Conservation (phyloP, 2,797 vertebrate species). For the Okamejei kenojei region DNA sequence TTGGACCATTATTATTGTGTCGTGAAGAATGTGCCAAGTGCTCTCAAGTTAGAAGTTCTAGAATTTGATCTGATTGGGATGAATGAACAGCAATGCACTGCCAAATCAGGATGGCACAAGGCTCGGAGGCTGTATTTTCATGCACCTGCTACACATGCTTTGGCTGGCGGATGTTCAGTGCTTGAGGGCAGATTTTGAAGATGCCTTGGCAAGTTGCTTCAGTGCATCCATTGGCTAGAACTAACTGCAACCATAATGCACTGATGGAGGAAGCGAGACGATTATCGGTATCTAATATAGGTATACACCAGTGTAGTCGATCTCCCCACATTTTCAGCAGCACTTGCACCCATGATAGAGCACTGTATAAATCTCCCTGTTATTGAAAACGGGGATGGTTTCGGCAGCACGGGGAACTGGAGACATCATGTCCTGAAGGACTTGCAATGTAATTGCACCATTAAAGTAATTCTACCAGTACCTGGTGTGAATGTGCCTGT, state of each 20-base stretch:
- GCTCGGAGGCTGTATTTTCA: neutral
- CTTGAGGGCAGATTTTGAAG: neutral
- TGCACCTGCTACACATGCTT: neutral
- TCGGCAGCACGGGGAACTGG: neutral
- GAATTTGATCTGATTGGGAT: neutral
- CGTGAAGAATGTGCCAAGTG: neutral
- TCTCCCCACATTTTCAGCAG: neutral
- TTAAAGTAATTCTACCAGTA: constrained; percentile 28
- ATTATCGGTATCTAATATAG: neutral
- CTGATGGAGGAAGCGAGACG: neutral
- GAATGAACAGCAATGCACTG: neutral
- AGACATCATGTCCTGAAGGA: neutral
- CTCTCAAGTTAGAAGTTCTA: neutral
- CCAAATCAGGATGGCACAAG: neutral
- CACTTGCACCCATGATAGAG: neutral
- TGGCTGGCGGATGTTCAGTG: neutral
- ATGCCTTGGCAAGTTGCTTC: neutral
- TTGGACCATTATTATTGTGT: neutral
- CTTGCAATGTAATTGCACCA: constrained; percentile 10
- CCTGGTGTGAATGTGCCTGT: constrained; percentile 29
- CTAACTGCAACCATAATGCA: neutral
- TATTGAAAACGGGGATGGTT: neutral
- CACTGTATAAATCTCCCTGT: neutral
- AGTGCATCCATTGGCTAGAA: neutral
- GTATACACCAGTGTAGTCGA: neutral